Evolutionary conservation across 2,888 invertebrate genomes (phyloP).

Genomic region (Yponomeuta malinellus): DNA sequence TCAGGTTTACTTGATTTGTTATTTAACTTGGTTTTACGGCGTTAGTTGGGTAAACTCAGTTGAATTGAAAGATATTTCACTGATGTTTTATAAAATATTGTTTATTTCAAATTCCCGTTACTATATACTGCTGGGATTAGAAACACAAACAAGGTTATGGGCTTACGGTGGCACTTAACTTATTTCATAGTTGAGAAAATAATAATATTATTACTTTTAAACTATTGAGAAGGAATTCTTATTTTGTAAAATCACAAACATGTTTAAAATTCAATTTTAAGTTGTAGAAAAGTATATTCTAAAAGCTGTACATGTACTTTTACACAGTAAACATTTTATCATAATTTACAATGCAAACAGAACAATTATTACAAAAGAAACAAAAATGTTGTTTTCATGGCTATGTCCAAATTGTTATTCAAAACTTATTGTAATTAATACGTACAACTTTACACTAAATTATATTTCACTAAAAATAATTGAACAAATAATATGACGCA

Average conservation of each 20-base stretch:
- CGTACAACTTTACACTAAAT: slow-evolving; percentile 36
- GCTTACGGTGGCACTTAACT: slow-evolving; percentile 60
- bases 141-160: slow-evolving; percentile 66
- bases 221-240: slow-evolving; percentile 35
- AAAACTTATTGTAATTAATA: slow-evolving; percentile 23
- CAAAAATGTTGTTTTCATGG: slow-evolving; percentile 26
- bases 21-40: background rate
- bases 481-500: slow-evolving; percentile 28
- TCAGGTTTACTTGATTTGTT: background rate
- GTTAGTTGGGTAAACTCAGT: background rate
- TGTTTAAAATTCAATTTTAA: slow-evolving; percentile 63
- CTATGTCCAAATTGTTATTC: background rate
- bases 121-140: slow-evolving; percentile 39
- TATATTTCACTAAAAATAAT: slow-evolving; percentile 33
- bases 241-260: slow-evolving; percentile 56
- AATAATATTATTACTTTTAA: slow-evolving; percentile 9
- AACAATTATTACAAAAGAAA: slow-evolving; percentile 35
- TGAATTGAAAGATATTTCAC: slow-evolving; percentile 21
- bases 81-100: slow-evolving; percentile 25
- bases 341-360: slow-evolving; percentile 17
- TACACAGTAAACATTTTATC: slow-evolving; percentile 15
- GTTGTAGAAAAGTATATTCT: slow-evolving; percentile 33
- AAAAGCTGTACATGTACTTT: background rate
- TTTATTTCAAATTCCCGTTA: slow-evolving; percentile 30
- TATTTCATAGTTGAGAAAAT: slow-evolving; percentile 36